These are phyloP conservation scores for Hirundichthys speculiger DNA, from an alignment of 2,113 vertebrate species.

Conservation along the genomic window DNA sequence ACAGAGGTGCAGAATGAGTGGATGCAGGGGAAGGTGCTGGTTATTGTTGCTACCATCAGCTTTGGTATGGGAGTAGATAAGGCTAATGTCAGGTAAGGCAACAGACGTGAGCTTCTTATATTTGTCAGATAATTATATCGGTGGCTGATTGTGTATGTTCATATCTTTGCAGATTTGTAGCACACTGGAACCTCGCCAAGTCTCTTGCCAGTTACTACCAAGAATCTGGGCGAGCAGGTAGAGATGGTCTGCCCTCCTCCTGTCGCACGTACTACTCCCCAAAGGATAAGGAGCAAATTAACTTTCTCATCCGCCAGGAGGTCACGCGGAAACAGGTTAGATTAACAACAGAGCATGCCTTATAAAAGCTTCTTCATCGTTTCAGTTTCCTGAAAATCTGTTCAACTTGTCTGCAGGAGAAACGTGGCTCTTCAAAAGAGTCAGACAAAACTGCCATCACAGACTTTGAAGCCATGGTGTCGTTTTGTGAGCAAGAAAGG, in stretches of 20 bases:
- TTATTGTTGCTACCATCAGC: slow-evolving; percentile 97
- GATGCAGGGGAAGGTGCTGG: slow-evolving; percentile 92
- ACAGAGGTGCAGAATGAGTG: slow-evolving; percentile 90
- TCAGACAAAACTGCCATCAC: slow-evolving; percentile 84
- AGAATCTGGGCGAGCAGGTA: slow-evolving; percentile 94
- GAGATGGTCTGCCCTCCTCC: slow-evolving; percentile 90
- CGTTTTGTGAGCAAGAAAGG: slow-evolving; percentile 87
- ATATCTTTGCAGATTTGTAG: slow-evolving; percentile 87
- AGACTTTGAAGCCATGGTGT: slow-evolving; percentile 92
- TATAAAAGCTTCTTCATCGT: not conserved
- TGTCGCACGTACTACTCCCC: slow-evolving; percentile 95
- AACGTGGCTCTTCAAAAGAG: slow-evolving; percentile 86
- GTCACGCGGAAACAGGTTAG: slow-evolving; percentile 85
- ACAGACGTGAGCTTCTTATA: not conserved
- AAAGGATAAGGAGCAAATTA: slow-evolving; percentile 88
- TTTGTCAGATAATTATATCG: accelerated
- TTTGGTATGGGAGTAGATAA: slow-evolving; percentile 99
- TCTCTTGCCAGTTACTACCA: slow-evolving; percentile 98
- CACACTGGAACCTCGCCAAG: slow-evolving; percentile 97
- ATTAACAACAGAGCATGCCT: not conserved
- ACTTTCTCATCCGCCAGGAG: slow-evolving; percentile 93
- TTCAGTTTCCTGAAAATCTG: slow-evolving; percentile 6
- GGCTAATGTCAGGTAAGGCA: slow-evolving; percentile 90
- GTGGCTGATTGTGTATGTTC: not conserved
- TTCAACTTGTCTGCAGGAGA: slow-evolving; percentile 77